Percentiles rank a stretch among this genome's conserved stretches.
These are phyloP conservation scores for Tragulus kanchil DNA, from an alignment of 2,113 vertebrate species.

Conservation along the genomic window DNA sequence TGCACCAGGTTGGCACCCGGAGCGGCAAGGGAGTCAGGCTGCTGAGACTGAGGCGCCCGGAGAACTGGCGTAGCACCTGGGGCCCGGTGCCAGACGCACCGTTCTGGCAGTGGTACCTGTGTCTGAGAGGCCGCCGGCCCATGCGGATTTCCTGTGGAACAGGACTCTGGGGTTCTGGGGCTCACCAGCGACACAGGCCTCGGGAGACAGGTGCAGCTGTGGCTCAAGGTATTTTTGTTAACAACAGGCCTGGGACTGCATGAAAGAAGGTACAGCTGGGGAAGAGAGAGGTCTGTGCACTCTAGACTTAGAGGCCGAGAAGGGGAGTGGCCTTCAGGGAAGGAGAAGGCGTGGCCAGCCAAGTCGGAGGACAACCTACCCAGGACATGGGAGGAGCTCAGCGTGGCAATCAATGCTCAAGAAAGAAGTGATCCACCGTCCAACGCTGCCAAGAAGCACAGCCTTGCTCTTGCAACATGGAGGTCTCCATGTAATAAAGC, in stretches of 20 bases:
- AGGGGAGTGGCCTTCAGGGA: background rate
- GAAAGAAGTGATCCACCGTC: background rate
- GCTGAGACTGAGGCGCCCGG: background rate
- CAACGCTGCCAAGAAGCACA: background rate
- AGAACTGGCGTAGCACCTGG: background rate
- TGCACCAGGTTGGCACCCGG: background rate
- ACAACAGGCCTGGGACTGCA: background rate
- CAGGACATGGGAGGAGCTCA: background rate
- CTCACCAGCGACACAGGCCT: background rate
- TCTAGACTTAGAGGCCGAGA: background rate
- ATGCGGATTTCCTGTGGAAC: background rate
- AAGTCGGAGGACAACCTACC: background rate
- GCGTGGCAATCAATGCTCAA: background rate
- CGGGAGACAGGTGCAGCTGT: background rate
- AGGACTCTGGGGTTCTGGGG: background rate
- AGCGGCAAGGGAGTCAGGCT: background rate
- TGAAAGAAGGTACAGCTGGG: background rate
- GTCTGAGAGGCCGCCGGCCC: background rate
- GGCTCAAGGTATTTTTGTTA: background rate
- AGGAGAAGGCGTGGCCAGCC: rapidly evolving
- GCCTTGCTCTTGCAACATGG: background rate
- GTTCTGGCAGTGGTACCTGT: rapidly evolving
- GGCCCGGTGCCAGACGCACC: too few relatives aligned
- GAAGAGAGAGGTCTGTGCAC: background rate
- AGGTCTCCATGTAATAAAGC: background rate